Percentiles rank a stretch among this genome's conserved stretches.
These are phyloP conservation scores for Anoplius nigerrimus DNA, from an alignment of 2,888 invertebrate genomes.

Conservation along the genomic window DNA sequence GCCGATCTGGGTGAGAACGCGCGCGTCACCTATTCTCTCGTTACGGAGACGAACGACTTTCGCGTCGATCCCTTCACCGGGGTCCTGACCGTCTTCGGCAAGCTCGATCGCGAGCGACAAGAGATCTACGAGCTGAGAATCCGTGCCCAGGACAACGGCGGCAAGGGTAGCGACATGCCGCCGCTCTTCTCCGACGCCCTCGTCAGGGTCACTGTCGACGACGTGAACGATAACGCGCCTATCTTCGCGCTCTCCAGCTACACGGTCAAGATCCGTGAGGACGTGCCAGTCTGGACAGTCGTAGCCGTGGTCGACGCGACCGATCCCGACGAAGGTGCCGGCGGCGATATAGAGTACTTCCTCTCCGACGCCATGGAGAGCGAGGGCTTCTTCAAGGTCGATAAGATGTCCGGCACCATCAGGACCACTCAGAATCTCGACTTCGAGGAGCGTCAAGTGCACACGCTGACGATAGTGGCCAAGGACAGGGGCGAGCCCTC, in stretches of 20 bases:
- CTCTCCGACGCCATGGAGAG: conserved; percentile 82
- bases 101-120: conserved; percentile 90
- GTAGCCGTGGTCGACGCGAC: conserved; percentile 89
- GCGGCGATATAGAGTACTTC: conserved; percentile 89
- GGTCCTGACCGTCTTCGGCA: conserved; percentile 84
- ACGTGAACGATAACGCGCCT: conserved; percentile 94
- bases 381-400: conserved; percentile 87
- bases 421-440: conserved; percentile 87
- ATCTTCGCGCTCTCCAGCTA: conserved; percentile 86
- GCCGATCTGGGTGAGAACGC: conserved; percentile 90
- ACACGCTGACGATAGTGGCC: conserved; percentile 90
- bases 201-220: conserved; percentile 88
- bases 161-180: conserved; percentile 76
- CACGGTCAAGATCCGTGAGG: conserved; percentile 90
- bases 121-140: conserved; percentile 87
- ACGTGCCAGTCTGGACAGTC: conserved; percentile 91
- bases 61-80: conserved; percentile 86
- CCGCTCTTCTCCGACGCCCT: conserved; percentile 87
- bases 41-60: conserved; percentile 87
- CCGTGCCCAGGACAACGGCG: conserved; percentile 87
- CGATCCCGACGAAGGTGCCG: conserved; percentile 90
- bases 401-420: conserved; percentile 89
- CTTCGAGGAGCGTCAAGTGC: conserved; percentile 92
- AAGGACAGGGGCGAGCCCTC: conserved; percentile 90
- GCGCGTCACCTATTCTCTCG: conserved; percentile 83